Evolutionary conservation across 2,113 vertebrate genomes (phyloP).

Genomic region (Indri indri): DNA sequence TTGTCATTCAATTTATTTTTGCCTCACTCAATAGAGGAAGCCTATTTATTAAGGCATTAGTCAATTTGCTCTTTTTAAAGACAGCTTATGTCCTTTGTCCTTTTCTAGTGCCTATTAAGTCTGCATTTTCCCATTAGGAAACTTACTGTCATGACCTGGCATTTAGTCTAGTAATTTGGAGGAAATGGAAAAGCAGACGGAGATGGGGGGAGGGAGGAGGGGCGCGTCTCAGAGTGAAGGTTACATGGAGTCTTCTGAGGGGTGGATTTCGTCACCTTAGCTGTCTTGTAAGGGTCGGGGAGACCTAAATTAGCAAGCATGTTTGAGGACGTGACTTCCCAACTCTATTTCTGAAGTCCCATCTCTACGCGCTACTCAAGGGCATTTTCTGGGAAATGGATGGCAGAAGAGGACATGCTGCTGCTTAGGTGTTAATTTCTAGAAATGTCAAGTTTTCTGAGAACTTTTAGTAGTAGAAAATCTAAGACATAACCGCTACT

Average conservation of each 20-base stretch:
- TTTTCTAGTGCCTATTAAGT: not conserved
- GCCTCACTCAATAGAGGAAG: not conserved
- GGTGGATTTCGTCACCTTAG: not conserved
- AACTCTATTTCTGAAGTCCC: not conserved
- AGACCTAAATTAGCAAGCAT: not conserved
- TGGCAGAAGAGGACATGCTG: not conserved
- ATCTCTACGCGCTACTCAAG: not conserved
- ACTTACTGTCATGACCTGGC: not conserved
- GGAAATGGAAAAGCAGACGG: conserved; percentile 9
- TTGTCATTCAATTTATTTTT: conserved; percentile 69
- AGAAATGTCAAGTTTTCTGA: not conserved
- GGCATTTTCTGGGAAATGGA: not conserved
- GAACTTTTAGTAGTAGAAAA: not conserved
- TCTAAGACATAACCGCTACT: not conserved
- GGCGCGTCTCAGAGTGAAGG: not conserved
- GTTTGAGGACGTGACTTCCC: not conserved
- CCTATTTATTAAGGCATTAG: conserved; percentile 45
- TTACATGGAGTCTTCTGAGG: not conserved
- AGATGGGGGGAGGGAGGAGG: no score
- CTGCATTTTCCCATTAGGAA: conserved; percentile 20
- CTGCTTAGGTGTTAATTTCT: not conserved
- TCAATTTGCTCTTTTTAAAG: conserved; percentile 53
- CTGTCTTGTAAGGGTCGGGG: not conserved
- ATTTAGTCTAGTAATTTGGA: conserved; percentile 39
- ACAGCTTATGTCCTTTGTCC: not conserved